Conservation (phyloP, 1,140 invertebrate species). For the Dendroctonus ponderosae region DNA sequence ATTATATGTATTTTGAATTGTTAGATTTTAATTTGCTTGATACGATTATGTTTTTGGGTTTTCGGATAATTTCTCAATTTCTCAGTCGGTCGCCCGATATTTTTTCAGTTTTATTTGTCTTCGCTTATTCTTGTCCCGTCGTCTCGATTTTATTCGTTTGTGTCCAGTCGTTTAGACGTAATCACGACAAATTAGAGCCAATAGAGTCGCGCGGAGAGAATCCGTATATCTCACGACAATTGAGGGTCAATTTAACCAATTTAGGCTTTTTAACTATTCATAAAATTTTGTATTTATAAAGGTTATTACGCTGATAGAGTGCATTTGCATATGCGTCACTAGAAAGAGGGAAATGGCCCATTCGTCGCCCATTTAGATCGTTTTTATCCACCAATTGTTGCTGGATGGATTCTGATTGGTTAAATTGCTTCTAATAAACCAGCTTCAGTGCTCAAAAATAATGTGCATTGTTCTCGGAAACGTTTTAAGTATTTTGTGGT, state of each 20-base stretch:
- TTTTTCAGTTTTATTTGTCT: conserved; percentile 13
- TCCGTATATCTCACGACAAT: conserved; percentile 29
- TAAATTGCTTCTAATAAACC: too few species aligned
- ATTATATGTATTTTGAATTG: too few species aligned
- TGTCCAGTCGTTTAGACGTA: conserved; percentile 27
- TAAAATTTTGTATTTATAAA: conserved; percentile 33
- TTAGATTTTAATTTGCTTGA: too few species aligned
- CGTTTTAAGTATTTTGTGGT: too few species aligned
- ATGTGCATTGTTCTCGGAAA: too few species aligned
- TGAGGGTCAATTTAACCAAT: conserved; percentile 30
- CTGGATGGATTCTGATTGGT: not conserved
- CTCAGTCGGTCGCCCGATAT: conserved; percentile 10
- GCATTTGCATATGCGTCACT: conserved; percentile 30
- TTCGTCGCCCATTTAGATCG: not conserved
- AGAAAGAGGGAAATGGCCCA: conserved; percentile 14
- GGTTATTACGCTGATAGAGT: conserved; percentile 30
- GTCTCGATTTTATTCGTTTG: conserved; percentile 21
- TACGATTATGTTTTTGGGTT: too few species aligned
- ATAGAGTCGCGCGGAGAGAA: conserved; percentile 26
- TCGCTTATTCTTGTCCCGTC: conserved; percentile 10
- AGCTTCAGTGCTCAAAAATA: too few species aligned
- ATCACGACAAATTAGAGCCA: conserved; percentile 30
- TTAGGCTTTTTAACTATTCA: conserved; percentile 32
- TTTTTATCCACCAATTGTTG: not conserved
- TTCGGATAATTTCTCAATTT: not conserved